phyloP scores from a whole-genome alignment of 1,140 invertebrate genomes.

The Ostrea edulis region DNA sequence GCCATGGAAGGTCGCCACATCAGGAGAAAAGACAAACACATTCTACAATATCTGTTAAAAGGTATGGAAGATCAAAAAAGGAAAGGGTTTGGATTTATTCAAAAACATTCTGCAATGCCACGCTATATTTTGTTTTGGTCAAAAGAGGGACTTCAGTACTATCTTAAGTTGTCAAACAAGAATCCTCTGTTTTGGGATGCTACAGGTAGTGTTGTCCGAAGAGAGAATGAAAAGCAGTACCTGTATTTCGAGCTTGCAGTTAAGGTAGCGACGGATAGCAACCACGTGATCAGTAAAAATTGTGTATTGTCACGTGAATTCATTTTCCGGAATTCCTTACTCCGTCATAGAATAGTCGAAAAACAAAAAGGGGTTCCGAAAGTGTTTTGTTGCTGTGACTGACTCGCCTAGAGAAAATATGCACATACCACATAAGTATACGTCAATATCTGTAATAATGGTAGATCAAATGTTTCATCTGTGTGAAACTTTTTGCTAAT shows the following conservation, averaged over 20 bases:
- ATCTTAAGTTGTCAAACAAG: neutral
- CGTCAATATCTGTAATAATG: no score
- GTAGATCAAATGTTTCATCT: no score
- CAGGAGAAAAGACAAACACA: neutral
- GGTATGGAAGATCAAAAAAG: neutral
- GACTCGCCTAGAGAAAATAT: no score
- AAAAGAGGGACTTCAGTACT: neutral
- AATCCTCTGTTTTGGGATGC: conserved; percentile 5
- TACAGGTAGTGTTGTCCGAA: neutral
- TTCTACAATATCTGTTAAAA: neutral
- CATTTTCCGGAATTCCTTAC: no score
- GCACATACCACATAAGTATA: no score
- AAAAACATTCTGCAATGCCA: neutral
- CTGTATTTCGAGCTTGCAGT: neutral
- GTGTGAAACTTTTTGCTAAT: no score
- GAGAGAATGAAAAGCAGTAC: neutral
- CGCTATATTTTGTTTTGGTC: conserved; percentile 1
- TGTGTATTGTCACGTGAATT: no score
- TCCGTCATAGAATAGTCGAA: no score
- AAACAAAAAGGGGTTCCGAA: no score
- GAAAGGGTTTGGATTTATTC: neutral
- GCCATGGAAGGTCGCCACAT: neutral
- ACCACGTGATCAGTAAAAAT: no score
- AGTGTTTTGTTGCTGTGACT: no score
- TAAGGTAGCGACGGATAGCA: no score